Percentiles rank a stretch among this genome's conserved stretches.
Conservation (phyloP, 2,888 invertebrate species). For the Sturmia bella region DNA sequence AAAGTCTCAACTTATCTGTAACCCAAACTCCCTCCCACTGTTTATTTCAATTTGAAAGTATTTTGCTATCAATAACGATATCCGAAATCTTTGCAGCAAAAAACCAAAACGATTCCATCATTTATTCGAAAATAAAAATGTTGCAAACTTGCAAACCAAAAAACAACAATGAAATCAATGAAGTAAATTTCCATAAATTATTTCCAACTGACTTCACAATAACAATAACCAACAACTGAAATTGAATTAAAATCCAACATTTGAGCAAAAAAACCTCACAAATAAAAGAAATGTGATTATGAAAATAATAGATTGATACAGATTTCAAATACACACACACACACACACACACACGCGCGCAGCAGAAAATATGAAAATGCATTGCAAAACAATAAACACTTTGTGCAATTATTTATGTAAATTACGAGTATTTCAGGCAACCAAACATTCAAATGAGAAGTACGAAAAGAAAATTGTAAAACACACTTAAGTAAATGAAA, state of each 20-base stretch:
- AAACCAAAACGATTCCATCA: not conserved
- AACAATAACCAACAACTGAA: conserved; percentile 55
- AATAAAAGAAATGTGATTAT: conserved; percentile 52
- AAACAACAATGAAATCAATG: conserved; percentile 65
- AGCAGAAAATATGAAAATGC: conserved; percentile 19
- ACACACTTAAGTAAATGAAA: conserved; percentile 23
- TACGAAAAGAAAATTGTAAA: conserved; percentile 43
- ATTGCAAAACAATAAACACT: conserved; percentile 56
- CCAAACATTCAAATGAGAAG: conserved; percentile 16
- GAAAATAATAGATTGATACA: conserved; percentile 57
- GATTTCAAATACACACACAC: conserved; percentile 38
- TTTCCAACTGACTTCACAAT: conserved; percentile 65
- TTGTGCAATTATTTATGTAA: conserved; percentile 18
- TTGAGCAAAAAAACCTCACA: conserved; percentile 8
- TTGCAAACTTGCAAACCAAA: conserved; percentile 16
- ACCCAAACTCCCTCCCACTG: conserved; percentile 40
- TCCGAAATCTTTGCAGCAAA: not conserved
- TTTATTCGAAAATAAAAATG: conserved; percentile 8
- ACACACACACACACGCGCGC: conserved; percentile 10
- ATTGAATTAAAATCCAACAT: conserved; percentile 34
- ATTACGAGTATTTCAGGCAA: conserved; percentile 9
- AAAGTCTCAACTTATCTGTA: conserved; percentile 30
- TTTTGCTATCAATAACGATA: conserved; percentile 11
- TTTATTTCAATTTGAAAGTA: conserved; percentile 18
- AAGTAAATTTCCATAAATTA: conserved; percentile 69